Evolutionary conservation across 1,140 invertebrate species (phyloP).

Genomic region (Chelonus insularis): DNA sequence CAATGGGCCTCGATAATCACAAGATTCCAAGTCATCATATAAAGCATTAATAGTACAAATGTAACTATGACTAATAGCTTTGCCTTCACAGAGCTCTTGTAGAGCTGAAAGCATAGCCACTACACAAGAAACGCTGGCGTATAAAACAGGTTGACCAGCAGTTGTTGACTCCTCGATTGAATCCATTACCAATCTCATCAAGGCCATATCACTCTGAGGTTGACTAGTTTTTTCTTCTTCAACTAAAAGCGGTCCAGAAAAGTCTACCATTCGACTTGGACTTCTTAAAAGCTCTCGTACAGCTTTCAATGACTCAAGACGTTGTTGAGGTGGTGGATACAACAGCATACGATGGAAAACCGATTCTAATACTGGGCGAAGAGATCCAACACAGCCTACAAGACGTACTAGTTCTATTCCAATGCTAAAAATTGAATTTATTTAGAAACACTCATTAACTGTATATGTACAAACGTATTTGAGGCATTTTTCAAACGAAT

Average conservation of each 20-base stretch:
- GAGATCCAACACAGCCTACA: slow-evolving; percentile 79
- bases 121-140: slow-evolving; percentile 82
- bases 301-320: slow-evolving; percentile 82
- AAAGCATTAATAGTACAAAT: slow-evolving; percentile 70
- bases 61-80: slow-evolving; percentile 65
- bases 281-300: slow-evolving; percentile 75
- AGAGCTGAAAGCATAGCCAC: slow-evolving; percentile 81
- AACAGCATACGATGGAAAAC: slow-evolving; percentile 90
- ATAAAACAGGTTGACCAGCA: slow-evolving; percentile 69
- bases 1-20: slow-evolving; percentile 80
- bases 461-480: no score
- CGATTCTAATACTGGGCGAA: slow-evolving; percentile 87
- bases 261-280: slow-evolving; percentile 72
- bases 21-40: slow-evolving; percentile 74
- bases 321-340: slow-evolving; percentile 80
- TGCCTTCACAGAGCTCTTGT: slow-evolving; percentile 75
- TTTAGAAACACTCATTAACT: no score
- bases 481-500: no score
- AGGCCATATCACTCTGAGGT: slow-evolving; percentile 82
- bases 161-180: slow-evolving; percentile 79
- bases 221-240: slow-evolving; percentile 76
- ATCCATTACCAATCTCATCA: slow-evolving; percentile 90
- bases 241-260: slow-evolving; percentile 70
- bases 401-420: slow-evolving; percentile 84
- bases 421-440: slow-evolving; percentile 69